Base-by-base conservation (phyloP, 2,888 invertebrate genomes). In the Volucella bombylans region DNA sequence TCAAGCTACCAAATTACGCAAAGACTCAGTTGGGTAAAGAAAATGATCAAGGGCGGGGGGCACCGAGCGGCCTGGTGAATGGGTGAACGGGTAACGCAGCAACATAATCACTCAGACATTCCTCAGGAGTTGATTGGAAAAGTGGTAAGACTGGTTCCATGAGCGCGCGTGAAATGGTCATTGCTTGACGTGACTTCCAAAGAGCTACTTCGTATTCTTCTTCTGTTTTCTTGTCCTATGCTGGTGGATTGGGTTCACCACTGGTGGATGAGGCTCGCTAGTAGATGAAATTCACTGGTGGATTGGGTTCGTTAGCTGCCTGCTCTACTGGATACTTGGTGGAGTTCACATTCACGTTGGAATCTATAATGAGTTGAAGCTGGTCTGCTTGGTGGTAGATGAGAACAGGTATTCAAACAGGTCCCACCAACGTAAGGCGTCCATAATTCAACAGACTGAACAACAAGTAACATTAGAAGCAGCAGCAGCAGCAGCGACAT, bases 1-100 rank as follows among this genome's bases (percentile, higher is more conserved):
- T 85, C 77, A 73, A 50, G 81, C 86, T 86, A 65, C 86, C 81
- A 81, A 78, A 69, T 86, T 86, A 86, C 86, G 86, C 86, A 86
- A 83, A 83, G 83, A 83, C 82, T 86, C 73, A 68, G 72, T 31
- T 6, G 31, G 31, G 31, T 31, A 31, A 31, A 31, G 31, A 6
- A 6, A 31, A 31, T 6, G 31, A 31, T 6, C 31, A 31, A 31
- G 31, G 6, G 6, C 2, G 6, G 6, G 31, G 3, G 31, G 31
- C 31, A 31, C 6, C 31, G 6, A 31, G 31, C 31, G 31, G 31
- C 31, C 0, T 31, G 31, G 31, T 31, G 31, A 77, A 72, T 69
- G 83, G 72, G 85, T 76, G 77, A 77, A 73, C 85, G 77, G 85
- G 81, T 77, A 86, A 77, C 77, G 71, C 77, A 81, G 85, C 85